Base-by-base conservation (phyloP, 2,888 invertebrate species). In the Melinaea menophilus region DNA sequence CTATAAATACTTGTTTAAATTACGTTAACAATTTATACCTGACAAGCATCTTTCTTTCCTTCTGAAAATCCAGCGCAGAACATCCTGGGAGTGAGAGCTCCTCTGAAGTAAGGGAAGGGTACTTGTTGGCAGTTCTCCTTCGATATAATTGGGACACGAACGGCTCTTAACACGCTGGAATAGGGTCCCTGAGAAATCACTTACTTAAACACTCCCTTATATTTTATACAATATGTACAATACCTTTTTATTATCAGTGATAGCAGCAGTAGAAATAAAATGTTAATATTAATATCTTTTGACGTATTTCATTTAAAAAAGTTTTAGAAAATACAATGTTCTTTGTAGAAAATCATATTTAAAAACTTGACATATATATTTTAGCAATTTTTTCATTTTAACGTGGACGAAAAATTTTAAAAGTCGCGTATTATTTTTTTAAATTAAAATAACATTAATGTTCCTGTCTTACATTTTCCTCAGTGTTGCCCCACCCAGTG, bases 401-500 rank as follows among this genome's bases (percentile, higher is more conserved):
- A 22, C 22, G 1, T 22, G 22, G 22, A 22, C 22, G 22, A 22
- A 22, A 22, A 22, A 22, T 22, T 22, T 22, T 22, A 7, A 41
- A 41, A 41, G 41, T 41, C 5, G 4, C 37, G 37, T 2, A 35
- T 5, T 35, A 5, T 41, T 41, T 41, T 41, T 1, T 9, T 1
- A 9, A 46, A 33, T 35, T 9, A 22, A 22, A 22, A 22, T 22
- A 22, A 22, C 22, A 22, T 22, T 22, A 22, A 22, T 22, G 22
- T 22, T 22, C 0, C 22, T 22, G 35, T 83, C 88, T 86, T 71
- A 89, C 90, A 71, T 87, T 86, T 72, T 90, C 89, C 13, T 81
- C 78, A 3, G 87, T 88, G 45, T 87, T 86, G 0, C 90, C 90
- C 91, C 91, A 91, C 33, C 91, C 91, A 46, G 89, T 86, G 0